Conservation (phyloP, 2,797 vertebrate genomes). For the Crax fasciolata region DNA sequence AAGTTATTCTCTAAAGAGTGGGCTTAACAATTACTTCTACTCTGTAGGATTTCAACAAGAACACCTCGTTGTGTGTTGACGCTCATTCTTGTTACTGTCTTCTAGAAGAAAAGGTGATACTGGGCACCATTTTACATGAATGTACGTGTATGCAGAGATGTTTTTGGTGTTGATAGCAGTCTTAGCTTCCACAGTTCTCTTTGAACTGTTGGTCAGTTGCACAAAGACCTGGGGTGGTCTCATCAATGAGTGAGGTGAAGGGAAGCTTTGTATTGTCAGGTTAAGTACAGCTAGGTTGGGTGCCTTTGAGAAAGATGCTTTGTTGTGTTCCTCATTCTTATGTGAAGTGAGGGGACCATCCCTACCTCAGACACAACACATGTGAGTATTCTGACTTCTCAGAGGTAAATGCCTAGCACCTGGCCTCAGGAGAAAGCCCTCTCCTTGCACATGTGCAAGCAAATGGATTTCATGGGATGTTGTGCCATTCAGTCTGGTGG, state of each 20-base stretch:
- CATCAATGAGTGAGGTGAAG: not conserved
- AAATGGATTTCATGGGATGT: rapidly evolving
- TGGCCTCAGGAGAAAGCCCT: not conserved
- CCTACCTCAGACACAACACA: not conserved
- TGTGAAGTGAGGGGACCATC: not conserved
- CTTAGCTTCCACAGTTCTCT: not conserved
- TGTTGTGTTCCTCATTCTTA: not conserved
- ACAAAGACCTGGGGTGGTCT: not conserved
- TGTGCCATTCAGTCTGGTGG: not conserved
- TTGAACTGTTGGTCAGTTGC: not conserved
- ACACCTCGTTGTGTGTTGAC: rapidly evolving
- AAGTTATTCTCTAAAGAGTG: not conserved
- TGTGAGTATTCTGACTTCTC: not conserved
- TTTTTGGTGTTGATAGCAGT: not conserved
- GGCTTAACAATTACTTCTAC: not conserved
- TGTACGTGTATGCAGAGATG: rapidly evolving
- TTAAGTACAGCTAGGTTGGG: rapidly evolving
- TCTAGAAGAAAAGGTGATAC: rapidly evolving
- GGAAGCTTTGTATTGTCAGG: not conserved
- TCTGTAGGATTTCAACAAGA: not conserved
- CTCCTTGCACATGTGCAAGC: not conserved
- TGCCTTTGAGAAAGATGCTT: not conserved
- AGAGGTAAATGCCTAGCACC: not conserved
- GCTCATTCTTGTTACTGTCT: not conserved
- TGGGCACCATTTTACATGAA: rapidly evolving